Base-by-base conservation (phyloP, 2,113 vertebrate species). In the Proteles cristata region DNA sequence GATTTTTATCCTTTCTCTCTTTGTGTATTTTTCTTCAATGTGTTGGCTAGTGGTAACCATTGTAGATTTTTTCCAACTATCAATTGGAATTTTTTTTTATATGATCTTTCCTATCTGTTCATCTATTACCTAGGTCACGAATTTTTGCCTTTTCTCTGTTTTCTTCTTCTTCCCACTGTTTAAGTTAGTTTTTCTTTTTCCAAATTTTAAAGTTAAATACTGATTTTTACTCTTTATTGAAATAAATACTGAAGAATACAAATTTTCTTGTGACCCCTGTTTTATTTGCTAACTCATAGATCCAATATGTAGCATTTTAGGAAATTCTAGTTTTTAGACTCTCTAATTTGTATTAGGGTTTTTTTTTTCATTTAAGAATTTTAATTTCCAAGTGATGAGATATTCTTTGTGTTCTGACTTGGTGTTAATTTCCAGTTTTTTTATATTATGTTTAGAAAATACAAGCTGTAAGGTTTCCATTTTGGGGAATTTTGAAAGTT, bases 201-300 rank as follows among this genome's bases (percentile, higher is more conserved):
- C 25, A 86, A 86, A 86, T 93, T 82, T 86, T 84, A 76, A 73
- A 55, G 19, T 73, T 77, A 90, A 90, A 85, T 79, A 61, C 9
- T 48, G 23, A 92, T 63, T 90, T 97, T 91, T 69, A 69, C 63
- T 69, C 50, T 45, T 71, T 96, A n/a, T 31, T 86, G 66, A 58
- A 73, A 5, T 90, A 90, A 80, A 85, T 86, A 66, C 16, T 66
- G 48, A 28, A 90, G 21, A 33, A n/a, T 81, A 65, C 66, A 9
- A 53, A 77, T 93, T 71, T 96, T 79, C 43, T 90, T 45, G 45
- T 63, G 63, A 84, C 17, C 5, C 7, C 8, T 33, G 19, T 43
- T 79, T 61, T 58, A 48, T 31, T 58, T 63, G 21, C 23, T 58
- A 17, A 68, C 25, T 17, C 61, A 93, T 66, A 81, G 53, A 45